Evolutionary conservation across 1,140 invertebrate species (phyloP).

Genomic region (Neelides sp.): DNA sequence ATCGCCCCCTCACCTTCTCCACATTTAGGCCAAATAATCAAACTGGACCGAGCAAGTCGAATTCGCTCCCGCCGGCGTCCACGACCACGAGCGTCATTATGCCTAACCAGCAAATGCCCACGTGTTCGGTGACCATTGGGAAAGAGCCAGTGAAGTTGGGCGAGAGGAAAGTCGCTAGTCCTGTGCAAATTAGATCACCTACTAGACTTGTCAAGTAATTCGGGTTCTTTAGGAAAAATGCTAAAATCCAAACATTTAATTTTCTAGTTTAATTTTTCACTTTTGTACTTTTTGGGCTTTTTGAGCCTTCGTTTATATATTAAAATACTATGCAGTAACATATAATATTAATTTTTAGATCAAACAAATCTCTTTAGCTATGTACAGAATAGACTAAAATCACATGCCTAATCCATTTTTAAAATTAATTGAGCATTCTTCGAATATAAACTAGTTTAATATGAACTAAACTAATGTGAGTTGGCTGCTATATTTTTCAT

Average conservation of each 20-base stretch:
- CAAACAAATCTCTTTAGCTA: no score
- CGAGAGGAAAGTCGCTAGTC: constrained; percentile 6
- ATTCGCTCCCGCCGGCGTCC: neutral
- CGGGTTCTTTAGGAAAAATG: neutral
- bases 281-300: constrained; percentile 3
- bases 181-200: constrained; percentile 8
- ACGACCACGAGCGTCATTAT: neutral
- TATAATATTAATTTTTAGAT: no score
- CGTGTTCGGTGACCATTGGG: neutral
- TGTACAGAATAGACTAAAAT: no score
- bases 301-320: neutral
- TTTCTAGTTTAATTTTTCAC: neutral
- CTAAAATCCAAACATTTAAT: neutral
- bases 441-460: no score
- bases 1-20: constrained; percentile 28
- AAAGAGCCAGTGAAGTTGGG: neutral
- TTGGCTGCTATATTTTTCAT: no score
- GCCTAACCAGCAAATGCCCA: neutral
- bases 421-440: no score
- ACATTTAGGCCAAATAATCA: constrained; percentile 23
- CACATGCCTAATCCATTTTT: no score
- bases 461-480: no score
- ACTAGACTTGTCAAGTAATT: constrained; percentile 15
- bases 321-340: no score
- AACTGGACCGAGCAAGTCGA: neutral